Base-by-base conservation (phyloP, 2,797 vertebrate species). In the Mus minutoides region DNA sequence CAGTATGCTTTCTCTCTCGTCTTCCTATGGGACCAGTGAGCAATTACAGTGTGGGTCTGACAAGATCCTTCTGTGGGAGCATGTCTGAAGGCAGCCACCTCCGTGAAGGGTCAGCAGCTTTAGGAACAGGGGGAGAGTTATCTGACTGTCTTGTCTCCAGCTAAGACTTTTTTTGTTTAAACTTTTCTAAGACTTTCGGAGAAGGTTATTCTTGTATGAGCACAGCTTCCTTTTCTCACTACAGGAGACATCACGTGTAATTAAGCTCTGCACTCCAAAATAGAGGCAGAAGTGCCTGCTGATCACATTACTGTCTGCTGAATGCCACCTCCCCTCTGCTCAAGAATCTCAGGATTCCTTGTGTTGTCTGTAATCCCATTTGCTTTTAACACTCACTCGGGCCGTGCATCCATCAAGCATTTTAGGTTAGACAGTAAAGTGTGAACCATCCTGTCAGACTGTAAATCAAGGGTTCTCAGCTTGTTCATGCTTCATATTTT, bases 141-240 rank as follows among this genome's bases (percentile, higher is more conserved):
- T 58, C 58, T 85, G n/a, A 93, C 91, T 91, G 29, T 1, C 29
- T 93, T 46, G 90, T 83, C n/a, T 29, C 56, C 64, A 78, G 62
- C 92, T 95, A 76, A 85, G 64, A 88, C n/a, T 94, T 92, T 93
- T 93, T 90, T 78, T 94, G 86, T 90, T 94, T 67, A 95, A 97
- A 97, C 91, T 95, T 96, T 75, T 78, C 89, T 37, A 62, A 62
- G 88, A 94, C 96, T 91, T 95, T 94, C 40, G 37, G 31, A 60
- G 67, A 84, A 90, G 87, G 56, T 85, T 93, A 69, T 95, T 95
- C 93, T 93, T 85, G 24, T 88, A 56, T 26, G 49, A 46, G 91
- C 71, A 92, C 84, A 71, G 71, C 92, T 95, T 92, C 91, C 85
- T 96, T 86, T 90, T 96, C 94, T 97, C 83, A 79, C 78, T 49